Evolutionary conservation across 2,888 invertebrate genomes (phyloP).

Genomic region (Neuroscelio doddi): DNA sequence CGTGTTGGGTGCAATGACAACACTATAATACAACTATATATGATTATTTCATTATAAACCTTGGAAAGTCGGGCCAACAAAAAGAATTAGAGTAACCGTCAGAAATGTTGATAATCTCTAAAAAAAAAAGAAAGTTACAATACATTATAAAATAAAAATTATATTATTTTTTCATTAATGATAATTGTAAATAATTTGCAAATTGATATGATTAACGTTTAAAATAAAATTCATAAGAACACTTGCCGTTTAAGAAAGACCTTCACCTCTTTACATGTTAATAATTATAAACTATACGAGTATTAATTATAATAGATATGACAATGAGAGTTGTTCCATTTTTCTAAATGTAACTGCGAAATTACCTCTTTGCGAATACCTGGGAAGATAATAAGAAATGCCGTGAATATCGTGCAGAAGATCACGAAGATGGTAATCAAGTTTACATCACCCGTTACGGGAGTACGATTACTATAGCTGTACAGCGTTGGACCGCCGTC

Average conservation of each 20-base stretch:
- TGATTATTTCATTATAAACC: constrained; percentile 76
- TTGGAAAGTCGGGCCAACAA: constrained; percentile 94
- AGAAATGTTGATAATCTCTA: constrained; percentile 95
- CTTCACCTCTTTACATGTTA: too few species aligned
- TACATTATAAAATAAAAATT: background rate
- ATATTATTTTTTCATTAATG: too few species aligned
- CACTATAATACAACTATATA: constrained; percentile 12
- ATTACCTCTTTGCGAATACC: constrained; percentile 93
- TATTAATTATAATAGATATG: background rate
- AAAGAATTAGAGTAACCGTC: constrained; percentile 91
- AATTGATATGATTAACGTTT: too few species aligned
- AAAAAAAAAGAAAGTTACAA: constrained; percentile 66
- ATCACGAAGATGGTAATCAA: constrained; percentile 89
- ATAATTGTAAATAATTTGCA: too few species aligned
- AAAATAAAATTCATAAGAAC: too few species aligned
- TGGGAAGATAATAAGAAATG: constrained; percentile 96
- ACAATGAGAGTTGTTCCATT: background rate
- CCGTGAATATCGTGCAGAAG: constrained; percentile 92
- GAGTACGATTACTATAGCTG: constrained; percentile 94
- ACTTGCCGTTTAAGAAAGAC: too few species aligned
- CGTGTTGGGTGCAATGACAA: constrained; percentile 27
- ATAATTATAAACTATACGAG: too few species aligned
- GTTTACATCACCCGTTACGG: constrained; percentile 94
- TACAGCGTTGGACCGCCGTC: constrained; percentile 98
- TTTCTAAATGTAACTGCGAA: constrained; percentile 1